Evolutionary conservation across 2,888 invertebrate genomes (phyloP), one percentile per base, ranked within the genome.

Genomic region (Leptinotarsa rubiginosa): DNA sequence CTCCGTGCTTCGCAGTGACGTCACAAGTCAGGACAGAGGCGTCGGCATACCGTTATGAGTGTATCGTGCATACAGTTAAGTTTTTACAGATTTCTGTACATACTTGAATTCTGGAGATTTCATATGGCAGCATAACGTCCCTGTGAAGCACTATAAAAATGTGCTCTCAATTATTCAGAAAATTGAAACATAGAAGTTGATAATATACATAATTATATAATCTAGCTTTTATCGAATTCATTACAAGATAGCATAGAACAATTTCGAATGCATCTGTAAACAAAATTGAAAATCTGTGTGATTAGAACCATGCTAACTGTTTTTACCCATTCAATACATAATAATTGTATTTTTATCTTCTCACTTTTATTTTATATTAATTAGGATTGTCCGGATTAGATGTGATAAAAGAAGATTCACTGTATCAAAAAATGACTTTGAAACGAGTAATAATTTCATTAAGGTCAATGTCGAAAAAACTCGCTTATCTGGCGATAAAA

Each of bases 401-500:
- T 20, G 20, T 20, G 20, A 20, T 20, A 20, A 20, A n/a, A n/a
- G n/a, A n/a, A 20, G 20, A 20, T 20, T 20, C 2, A 20, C 20
- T 20, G 20, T 20, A 13, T 65, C 31, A 47, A 69, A 66, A 56
- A 54, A 68, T 52, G 47, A 54, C 65, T 70, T 56, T 66, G 66
- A 70, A 64, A 52, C 47, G 41, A 65, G n/a, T n/a, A 47, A 65
- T 65, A 18, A 65, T 18, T 47, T 47, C 18, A 73, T 74, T 69
- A 69, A 76, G 72, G 72, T 74, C 74, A 71, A 74, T 74, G 74
- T 74, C 68, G 47, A 71, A 52, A 47, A 64, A 47, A 62, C 20
- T 59, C 20, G 1, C 52, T 69, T 75, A 75, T 75, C 72, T 72
- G 4, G 65, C 56, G 50, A 70, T 22, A 65, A 75, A 75, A 75